A percentile compares a stretch with the other conserved stretches of the same genome.
These are phyloP conservation scores for Poeciliopsis turrubarensis DNA, from an alignment of 2,113 vertebrate species.

Conservation along the genomic window DNA sequence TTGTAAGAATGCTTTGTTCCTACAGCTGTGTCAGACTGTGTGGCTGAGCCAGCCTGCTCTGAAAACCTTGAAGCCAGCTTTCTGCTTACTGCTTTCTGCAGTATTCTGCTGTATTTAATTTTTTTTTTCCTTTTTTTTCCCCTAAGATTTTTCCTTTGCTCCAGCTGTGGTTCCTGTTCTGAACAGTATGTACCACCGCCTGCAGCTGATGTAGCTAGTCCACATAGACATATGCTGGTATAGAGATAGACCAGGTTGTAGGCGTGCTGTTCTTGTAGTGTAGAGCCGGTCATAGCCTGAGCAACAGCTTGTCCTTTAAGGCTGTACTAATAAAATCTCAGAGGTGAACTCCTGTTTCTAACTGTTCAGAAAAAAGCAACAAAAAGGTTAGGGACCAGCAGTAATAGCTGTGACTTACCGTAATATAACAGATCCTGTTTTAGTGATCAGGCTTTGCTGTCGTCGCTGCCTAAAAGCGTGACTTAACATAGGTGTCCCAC, in stretches of 20 bases:
- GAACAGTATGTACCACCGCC: slow-evolving; percentile 68
- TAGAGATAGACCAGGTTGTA: slow-evolving; percentile 48
- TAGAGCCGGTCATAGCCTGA: slow-evolving; percentile 25
- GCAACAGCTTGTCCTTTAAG: slow-evolving; percentile 28
- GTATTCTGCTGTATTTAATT: slow-evolving; percentile 64
- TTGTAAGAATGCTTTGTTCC: not conserved
- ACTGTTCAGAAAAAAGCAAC: slow-evolving; percentile 1
- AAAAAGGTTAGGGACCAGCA: not conserved
- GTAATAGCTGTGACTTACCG: not conserved
- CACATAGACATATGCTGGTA: slow-evolving; percentile 32
- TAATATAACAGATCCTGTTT: slow-evolving; percentile 18
- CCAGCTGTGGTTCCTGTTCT: slow-evolving; percentile 69
- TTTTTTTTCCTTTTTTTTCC: slow-evolving; percentile 59
- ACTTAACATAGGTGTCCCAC: slow-evolving; percentile 27
- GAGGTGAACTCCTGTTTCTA: slow-evolving; percentile 6
- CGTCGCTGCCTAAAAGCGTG: not conserved
- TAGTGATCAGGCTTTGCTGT: not conserved
- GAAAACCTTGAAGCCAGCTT: slow-evolving; percentile 50
- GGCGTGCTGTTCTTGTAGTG: slow-evolving; percentile 19
- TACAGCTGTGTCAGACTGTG: slow-evolving; percentile 9
- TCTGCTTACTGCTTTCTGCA: slow-evolving; percentile 19
- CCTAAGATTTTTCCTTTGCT: slow-evolving; percentile 69
- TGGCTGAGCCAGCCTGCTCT: slow-evolving; percentile 11
- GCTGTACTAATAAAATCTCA: slow-evolving; percentile 2
- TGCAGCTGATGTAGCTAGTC: slow-evolving; percentile 32